Conservation (phyloP, 1,140 invertebrate genomes). For the Ceratitis capitata region DNA sequence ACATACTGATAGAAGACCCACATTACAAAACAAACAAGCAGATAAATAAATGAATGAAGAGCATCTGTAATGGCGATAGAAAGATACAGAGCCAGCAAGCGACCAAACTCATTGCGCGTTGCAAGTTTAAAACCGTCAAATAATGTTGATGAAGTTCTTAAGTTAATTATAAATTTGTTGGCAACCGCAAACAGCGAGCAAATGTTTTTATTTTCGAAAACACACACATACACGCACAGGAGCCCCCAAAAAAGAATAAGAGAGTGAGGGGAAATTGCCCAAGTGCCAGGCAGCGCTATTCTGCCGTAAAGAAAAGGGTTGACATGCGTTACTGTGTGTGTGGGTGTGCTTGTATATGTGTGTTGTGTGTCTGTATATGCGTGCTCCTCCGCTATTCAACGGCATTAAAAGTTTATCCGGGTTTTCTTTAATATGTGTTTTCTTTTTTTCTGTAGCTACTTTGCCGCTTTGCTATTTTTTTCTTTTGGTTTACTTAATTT, state of each 20-base stretch:
- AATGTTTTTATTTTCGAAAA: slow-evolving; percentile 27
- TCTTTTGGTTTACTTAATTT: slow-evolving; percentile 9
- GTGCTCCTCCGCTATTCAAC: background rate
- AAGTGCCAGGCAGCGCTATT: no score
- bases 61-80: slow-evolving; percentile 20
- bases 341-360: background rate
- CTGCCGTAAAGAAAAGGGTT: background rate
- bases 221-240: background rate
- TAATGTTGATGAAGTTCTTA: slow-evolving; percentile 42
- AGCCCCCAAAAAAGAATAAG: background rate
- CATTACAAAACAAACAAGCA: background rate
- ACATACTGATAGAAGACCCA: no score
- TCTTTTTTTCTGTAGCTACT: background rate
- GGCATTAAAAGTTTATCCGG: slow-evolving; percentile 33
- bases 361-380: background rate
- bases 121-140: slow-evolving; percentile 14
- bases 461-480: background rate
- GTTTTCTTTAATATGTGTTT: background rate
- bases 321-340: background rate
- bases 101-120: background rate
- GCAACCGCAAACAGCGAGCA: slow-evolving; percentile 41
- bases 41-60: slow-evolving; percentile 28
- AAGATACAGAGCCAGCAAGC: no score
- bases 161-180: slow-evolving; percentile 43
- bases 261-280: background rate